Base-by-base conservation (phyloP, 2,113 vertebrate genomes). In the Grus americana region DNA sequence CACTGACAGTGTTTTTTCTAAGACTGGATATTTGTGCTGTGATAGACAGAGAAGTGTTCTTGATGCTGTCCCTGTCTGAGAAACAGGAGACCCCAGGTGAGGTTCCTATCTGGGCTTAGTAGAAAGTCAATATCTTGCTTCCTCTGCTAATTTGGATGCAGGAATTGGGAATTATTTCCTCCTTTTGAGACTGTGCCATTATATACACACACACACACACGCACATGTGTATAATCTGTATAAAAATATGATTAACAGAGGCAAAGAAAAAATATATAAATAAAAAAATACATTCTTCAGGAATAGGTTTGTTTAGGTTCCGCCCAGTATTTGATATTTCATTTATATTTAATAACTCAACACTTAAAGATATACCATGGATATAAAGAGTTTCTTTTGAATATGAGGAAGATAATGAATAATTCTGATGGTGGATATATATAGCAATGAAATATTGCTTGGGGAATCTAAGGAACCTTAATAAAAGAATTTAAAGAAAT, bases 401-500 rank as follows among this genome's bases (percentile, higher is more conserved):
- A 36, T 79, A 55, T 29, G 29, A 67, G 57, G 44, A 92, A 83
- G 20, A 34, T 90, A 59, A 90, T 79, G 65, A 95, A 85, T 85
- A 95, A 92, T 93, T 93, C 90, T 40, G 58, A 79, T 40, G 6
- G 47, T 72, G n/a, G 54, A 81, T 94, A 68, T 71, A 66, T n/a
- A 62, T 90, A 91, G 26, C 2, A 11, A 55, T 81, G 15, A 73
- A 93, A 79, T 72, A 78, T 74, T 96, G 24, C 86, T 86, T 85
- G 42, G 52, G 46, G 57, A 80, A 66, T 52, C 7, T 70, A 76
- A 66, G 55, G 11, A 90, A 5, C 11, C 19, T 87, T 86, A 92
- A 94, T 94, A 92, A 97, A 86, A 29, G 88, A 18, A 62, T 61
- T 16, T 23, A 86, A 55, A 90, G 26, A 86, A 93, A 80, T 29